phyloP scores from a whole-genome alignment of 1,140 invertebrate species.

The Ceratoteleas bidentatus region DNA sequence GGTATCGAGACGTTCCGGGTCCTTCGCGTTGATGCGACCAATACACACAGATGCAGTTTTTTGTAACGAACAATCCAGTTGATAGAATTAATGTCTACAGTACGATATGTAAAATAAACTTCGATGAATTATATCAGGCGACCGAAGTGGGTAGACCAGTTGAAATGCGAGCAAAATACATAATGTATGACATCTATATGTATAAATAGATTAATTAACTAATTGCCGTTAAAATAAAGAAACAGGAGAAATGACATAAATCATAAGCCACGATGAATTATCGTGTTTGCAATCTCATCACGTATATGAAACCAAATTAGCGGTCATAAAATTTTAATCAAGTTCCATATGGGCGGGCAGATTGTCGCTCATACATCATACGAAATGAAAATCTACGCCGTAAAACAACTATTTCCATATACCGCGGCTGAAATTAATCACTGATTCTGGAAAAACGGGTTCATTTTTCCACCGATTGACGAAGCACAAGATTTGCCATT shows the following conservation, averaged over 20 bases:
- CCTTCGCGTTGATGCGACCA: neutral
- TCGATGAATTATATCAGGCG: constrained; percentile 32
- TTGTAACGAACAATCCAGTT: neutral
- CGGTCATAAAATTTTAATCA: constrained; percentile 69
- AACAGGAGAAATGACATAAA: constrained; percentile 57
- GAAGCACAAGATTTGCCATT: constrained; percentile 32
- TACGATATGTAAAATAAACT: constrained; percentile 48
- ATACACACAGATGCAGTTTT: neutral
- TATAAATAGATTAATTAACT: constrained; percentile 66
- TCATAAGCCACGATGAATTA: constrained; percentile 55
- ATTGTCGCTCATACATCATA: constrained; percentile 60
- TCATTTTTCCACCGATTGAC: constrained; percentile 15
- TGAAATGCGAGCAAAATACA: constrained; percentile 42
- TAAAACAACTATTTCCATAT: constrained; percentile 27
- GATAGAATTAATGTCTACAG: constrained; percentile 39
- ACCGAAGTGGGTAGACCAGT: constrained; percentile 46
- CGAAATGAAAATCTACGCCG: constrained; percentile 59
- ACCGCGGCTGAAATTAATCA: constrained; percentile 29
- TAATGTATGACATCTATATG: neutral
- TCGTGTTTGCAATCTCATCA: constrained; percentile 66
- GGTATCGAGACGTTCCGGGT: too few relatives aligned
- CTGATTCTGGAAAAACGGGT: constrained; percentile 28
- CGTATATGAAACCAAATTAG: constrained; percentile 66
- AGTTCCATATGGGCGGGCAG: constrained; percentile 63
- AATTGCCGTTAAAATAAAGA: constrained; percentile 57